Conservation (phyloP, 2,888 invertebrate species). For the Phasia obesa region DNA sequence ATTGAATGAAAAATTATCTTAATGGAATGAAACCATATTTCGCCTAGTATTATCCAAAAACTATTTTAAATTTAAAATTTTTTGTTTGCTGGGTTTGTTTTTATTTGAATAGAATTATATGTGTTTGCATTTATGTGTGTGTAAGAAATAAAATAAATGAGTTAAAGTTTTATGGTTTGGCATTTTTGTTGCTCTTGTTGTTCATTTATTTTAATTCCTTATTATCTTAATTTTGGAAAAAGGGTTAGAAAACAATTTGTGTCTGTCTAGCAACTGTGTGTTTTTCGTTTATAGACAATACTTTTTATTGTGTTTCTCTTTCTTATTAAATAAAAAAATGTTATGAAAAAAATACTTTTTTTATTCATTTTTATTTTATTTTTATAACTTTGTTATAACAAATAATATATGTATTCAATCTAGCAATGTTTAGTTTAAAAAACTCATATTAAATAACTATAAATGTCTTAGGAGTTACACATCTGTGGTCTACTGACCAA, state of each 20-base stretch:
- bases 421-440: no score
- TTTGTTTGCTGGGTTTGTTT: slow-evolving; percentile 3
- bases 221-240: slow-evolving; percentile 56
- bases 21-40: no score
- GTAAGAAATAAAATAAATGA: slow-evolving; percentile 59
- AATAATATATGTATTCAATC: not conserved
- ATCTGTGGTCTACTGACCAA: no score
- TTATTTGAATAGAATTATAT: not conserved
- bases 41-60: no score
- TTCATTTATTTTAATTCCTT: slow-evolving; percentile 7
- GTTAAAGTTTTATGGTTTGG: slow-evolving; percentile 60
- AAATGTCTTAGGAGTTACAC: no score
- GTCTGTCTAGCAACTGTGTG: slow-evolving; percentile 26
- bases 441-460: no score
- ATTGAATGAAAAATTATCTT: no score
- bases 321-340: slow-evolving; percentile 10
- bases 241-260: slow-evolving; percentile 55
- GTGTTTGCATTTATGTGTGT: not conserved
- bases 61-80: no score
- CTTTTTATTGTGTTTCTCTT: slow-evolving; percentile 9
- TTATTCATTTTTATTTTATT: slow-evolving; percentile 1
- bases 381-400: slow-evolving; percentile 12
- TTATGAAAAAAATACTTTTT: slow-evolving; percentile 24
- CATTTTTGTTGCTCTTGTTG: slow-evolving; percentile 39
- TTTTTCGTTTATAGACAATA: slow-evolving; percentile 26